Conservation (phyloP, 2,888 invertebrate species). For the Dinocampus coccinellae region DNA sequence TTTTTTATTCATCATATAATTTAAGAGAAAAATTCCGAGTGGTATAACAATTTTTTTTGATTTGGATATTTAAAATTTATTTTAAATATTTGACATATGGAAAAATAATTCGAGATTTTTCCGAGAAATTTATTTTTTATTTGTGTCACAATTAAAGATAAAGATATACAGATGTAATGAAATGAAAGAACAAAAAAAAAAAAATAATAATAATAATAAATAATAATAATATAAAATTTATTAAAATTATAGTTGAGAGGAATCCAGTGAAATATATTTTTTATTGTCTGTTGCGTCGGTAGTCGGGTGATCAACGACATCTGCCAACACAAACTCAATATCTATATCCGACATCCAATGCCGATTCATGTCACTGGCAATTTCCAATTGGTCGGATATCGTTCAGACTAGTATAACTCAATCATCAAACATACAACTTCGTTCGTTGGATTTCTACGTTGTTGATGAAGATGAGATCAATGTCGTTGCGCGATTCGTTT, state of each 20-base stretch:
- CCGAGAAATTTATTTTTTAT: no score
- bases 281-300: not conserved
- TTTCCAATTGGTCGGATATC: constrained; percentile 36
- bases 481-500: not conserved
- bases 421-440: constrained; percentile 20
- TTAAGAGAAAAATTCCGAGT: no score
- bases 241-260: not conserved
- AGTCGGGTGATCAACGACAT: not conserved
- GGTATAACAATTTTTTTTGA: no score
- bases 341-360: not conserved
- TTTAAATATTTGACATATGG: not conserved
- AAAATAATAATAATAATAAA: no score
- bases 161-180: no score
- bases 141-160: no score
- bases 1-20: no score
- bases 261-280: not conserved
- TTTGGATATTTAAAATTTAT: no score
- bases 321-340: constrained; percentile 13
- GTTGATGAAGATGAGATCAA: not conserved
- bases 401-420: constrained; percentile 43
- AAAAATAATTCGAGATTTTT: no score
- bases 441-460: not conserved
- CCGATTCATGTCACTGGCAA: not conserved
- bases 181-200: not conserved
- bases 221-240: no score